Conservation (phyloP, 2,888 invertebrate species). For the Hemicrepidius hirtus region DNA sequence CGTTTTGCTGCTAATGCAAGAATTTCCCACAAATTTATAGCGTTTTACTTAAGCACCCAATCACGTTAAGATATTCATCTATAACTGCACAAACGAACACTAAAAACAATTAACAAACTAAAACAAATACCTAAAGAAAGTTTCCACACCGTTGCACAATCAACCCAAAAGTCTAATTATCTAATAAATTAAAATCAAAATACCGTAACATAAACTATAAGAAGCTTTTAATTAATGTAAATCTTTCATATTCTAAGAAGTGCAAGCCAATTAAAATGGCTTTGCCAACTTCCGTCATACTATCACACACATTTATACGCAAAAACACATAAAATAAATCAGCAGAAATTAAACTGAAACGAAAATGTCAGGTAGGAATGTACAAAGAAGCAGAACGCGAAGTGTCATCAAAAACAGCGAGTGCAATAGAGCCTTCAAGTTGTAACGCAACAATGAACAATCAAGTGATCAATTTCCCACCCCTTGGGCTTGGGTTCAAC, state of each 20-base stretch:
- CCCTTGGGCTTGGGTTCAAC: no score
- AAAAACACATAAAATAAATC: slow-evolving; percentile 37
- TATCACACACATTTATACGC: slow-evolving; percentile 20
- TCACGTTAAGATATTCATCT: no score
- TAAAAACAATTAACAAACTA: no score
- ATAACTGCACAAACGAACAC: no score
- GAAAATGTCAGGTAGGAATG: slow-evolving; percentile 37
- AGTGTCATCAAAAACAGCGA: slow-evolving; percentile 8
- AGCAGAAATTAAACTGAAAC: slow-evolving; percentile 37
- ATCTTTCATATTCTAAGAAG: slow-evolving; percentile 28
- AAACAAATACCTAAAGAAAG: background rate
- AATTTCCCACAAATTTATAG: no score
- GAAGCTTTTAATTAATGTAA: slow-evolving; percentile 32
- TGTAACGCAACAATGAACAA: background rate
- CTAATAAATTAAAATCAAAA: slow-evolving; percentile 22
- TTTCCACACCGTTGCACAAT: background rate
- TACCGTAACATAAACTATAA: slow-evolving; percentile 11
- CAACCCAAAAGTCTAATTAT: slow-evolving; percentile 1
- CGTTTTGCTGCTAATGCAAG: no score
- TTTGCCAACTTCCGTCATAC: slow-evolving; percentile 41
- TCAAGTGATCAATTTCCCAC: no score
- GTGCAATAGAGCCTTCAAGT: no score
- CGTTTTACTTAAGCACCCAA: no score
- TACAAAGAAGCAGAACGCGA: slow-evolving; percentile 13
- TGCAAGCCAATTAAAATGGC: slow-evolving; percentile 32